Base-by-base conservation (phyloP, 2,113 vertebrate species). In the Willisornis vidua region DNA sequence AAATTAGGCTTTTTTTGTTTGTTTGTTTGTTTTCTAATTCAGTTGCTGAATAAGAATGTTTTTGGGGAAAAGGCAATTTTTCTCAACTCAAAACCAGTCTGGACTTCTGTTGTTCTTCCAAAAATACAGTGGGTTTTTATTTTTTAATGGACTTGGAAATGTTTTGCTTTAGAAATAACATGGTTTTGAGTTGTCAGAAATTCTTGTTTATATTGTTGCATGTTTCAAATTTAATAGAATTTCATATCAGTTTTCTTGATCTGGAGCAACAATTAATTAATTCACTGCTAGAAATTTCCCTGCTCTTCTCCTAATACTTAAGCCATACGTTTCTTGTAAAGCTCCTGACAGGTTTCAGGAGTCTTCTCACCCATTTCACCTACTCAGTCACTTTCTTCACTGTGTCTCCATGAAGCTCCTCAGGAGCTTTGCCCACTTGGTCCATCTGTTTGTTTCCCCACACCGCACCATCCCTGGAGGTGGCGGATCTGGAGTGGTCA, bases 311-410 rank as follows among this genome's bases (percentile, higher is more conserved):
- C 11, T 91, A 46, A 14, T 76, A 77, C 19, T 76, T 57, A 33
- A 67, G 4, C 8, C 17, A 29, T 19, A n/a, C 6, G 4, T 1
- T 3, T 39, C 57, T 51, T 75, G 10, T 10, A 48, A 61, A 79
- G 51, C 33, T 48, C 19, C 58, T 58, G 37, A 28, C 12, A 52
- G 48, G 25, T 71, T 66, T 29, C n/a, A 45, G 63, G 24, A 63
- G 9, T 49, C 59, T 57, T 70, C 20, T 28, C n/a, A 59, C 8
- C 11, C 0, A 0, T 65, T 76, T 73, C 5, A n/a, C 8, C 5
- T 51, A 22, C 29, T 67, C 12, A 28, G 17, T 66, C 7, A 7
- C n/a, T 79, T 90, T 51, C 52, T 79, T 66, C 26, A 45, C 20
- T 41, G 2, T 14, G 22, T 61, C 45, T 84, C 29, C 29, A 52